Evolutionary conservation across 2,888 invertebrate genomes (phyloP).

Genomic region (Chirona hameri): DNA sequence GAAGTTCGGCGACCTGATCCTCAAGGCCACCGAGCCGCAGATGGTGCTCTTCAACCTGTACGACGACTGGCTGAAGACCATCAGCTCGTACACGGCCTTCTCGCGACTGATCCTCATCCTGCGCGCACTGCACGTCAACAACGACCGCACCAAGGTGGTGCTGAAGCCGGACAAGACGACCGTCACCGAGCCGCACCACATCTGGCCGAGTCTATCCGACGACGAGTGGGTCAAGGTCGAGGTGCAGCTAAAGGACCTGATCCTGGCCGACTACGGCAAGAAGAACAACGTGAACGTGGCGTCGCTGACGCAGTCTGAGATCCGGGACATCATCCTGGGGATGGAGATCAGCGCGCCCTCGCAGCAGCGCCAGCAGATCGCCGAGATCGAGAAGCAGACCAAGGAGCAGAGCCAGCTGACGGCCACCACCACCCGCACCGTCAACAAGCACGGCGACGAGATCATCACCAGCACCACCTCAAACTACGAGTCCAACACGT

Average conservation of each 20-base stretch:
- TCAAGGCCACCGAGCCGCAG: conserved; percentile 99
- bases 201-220: conserved; percentile 96
- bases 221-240: conserved; percentile 99
- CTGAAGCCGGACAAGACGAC: conserved; percentile 99
- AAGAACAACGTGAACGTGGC: conserved; percentile 99
- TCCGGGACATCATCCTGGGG: conserved; percentile 96
- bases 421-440: conserved; percentile 96
- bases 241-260: conserved; percentile 95
- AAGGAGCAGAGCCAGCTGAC: conserved; percentile 98
- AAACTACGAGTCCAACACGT: conserved; percentile 97
- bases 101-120: conserved; percentile 84
- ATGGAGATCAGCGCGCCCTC: conserved; percentile 99
- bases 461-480: conserved; percentile 98
- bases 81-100: conserved; percentile 89
- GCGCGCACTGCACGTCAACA: conserved; percentile 96
- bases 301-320: conserved; percentile 97
- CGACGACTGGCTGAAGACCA: conserved; percentile 99
- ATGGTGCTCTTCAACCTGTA: conserved; percentile 99
- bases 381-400: conserved; percentile 99
- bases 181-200: conserved; percentile 97
- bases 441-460: conserved; percentile 99
- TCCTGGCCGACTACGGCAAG: conserved; percentile 98
- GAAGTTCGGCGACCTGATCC: conserved; percentile 97
- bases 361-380: conserved; percentile 97
- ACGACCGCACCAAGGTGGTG: conserved; percentile 93